phyloP scores from a whole-genome alignment of 2,113 vertebrate genomes.

The Xyliphius kryptos region DNA sequence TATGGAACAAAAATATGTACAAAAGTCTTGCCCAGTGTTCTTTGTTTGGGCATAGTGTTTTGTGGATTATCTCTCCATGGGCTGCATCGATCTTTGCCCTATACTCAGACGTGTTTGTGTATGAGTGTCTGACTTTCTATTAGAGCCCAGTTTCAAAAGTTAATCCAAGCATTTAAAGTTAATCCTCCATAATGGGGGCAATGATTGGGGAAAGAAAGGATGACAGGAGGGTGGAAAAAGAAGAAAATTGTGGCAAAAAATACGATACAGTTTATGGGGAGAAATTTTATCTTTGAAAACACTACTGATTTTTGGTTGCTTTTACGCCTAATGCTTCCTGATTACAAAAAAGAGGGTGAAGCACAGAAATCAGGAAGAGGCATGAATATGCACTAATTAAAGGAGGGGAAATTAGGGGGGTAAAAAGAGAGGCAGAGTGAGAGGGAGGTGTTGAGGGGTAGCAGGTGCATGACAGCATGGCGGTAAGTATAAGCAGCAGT shows the following conservation, averaged over 20 bases:
- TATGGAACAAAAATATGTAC: no score
- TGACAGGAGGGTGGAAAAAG: conserved; percentile 8
- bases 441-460: conserved; percentile 24
- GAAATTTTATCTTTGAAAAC: no score
- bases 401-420: conserved; percentile 8
- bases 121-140: conserved; percentile 26
- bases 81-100: conserved; percentile 55
- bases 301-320: no score
- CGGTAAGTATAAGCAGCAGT: conserved; percentile 33
- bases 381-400: conserved; percentile 18
- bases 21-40: no score
- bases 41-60: conserved; percentile 49
- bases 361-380: conserved; percentile 6
- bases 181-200: conserved; percentile 68
- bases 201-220: conserved; percentile 27
- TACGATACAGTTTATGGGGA: no score
- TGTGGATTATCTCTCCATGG: conserved; percentile 57
- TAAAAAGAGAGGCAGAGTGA: neutral
- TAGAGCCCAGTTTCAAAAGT: conserved; percentile 53
- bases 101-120: conserved; percentile 49
- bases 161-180: conserved; percentile 69
- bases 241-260: no score
- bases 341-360: no score
- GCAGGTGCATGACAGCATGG: conserved; percentile 52
- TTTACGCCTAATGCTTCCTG: no score